A percentile compares a stretch with the other conserved stretches of the same genome.
phyloP scores from a whole-genome alignment of 2,888 invertebrate genomes.

The Tromatobia lineatoria region DNA sequence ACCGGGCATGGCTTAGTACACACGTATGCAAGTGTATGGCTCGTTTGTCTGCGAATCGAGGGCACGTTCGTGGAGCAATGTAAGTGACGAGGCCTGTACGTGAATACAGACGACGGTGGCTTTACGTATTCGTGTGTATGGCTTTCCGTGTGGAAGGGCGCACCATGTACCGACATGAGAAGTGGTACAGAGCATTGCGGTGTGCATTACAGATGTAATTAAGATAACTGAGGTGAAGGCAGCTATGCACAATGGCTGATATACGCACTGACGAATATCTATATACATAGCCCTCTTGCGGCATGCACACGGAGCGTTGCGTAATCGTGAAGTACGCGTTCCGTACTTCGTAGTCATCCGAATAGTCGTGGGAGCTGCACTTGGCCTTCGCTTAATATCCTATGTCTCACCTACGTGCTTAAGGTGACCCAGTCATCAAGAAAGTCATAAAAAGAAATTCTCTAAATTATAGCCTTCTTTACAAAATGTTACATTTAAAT shows the following conservation, averaged over 20 bases:
- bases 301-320: constrained; percentile 67
- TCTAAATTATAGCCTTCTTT: too few species aligned
- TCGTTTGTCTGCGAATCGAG: constrained; percentile 51
- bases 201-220: constrained; percentile 85
- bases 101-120: constrained; percentile 24
- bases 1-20: neutral
- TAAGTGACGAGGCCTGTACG: constrained; percentile 19
- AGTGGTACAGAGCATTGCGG: constrained; percentile 76
- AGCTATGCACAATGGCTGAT: constrained; percentile 84
- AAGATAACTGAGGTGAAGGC: constrained; percentile 85
- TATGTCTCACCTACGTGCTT: constrained; percentile 20
- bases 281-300: constrained; percentile 25
- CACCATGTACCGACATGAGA: constrained; percentile 54
- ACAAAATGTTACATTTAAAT: too few species aligned
- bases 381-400: constrained; percentile 50
- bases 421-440: too few species aligned
- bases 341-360: constrained; percentile 71
- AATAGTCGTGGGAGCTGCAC: constrained; percentile 74
- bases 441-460: too few species aligned
- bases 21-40: constrained; percentile 41
- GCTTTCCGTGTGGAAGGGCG: constrained; percentile 60
- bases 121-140: constrained; percentile 58
- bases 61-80: constrained; percentile 43
- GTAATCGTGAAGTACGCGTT: constrained; percentile 72
- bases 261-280: constrained; percentile 78